phyloP scores from a whole-genome alignment of 2,797 vertebrate species.

The Anabacerthia variegaticeps region DNA sequence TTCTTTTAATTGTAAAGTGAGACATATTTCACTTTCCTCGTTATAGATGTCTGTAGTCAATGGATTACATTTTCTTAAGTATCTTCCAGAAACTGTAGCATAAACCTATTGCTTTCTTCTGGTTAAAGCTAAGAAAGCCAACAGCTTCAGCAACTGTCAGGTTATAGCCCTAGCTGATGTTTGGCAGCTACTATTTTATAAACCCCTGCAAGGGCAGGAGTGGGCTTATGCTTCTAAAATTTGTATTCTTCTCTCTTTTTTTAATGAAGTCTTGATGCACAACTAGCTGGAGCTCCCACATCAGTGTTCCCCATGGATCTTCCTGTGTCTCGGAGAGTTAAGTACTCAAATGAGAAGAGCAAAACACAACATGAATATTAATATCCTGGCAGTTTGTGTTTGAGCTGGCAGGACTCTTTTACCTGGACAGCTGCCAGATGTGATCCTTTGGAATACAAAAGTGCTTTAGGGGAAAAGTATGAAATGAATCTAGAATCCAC shows the following conservation, averaged over 20 bases:
- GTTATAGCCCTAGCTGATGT: background rate
- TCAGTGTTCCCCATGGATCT: background rate
- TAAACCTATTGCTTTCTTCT: background rate
- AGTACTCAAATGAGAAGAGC: constrained; percentile 34
- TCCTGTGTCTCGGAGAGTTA: background rate
- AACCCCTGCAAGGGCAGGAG: background rate
- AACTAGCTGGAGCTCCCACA: background rate
- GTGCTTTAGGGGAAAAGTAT: background rate
- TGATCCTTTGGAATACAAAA: constrained; percentile 29
- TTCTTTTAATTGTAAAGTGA: background rate
- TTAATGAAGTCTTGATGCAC: background rate
- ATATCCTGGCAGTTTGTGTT: background rate
- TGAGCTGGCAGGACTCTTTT: background rate
- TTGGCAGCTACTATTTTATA: background rate
- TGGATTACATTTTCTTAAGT: background rate
- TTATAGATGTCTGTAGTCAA: background rate
- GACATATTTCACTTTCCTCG: background rate
- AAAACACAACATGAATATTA: constrained; percentile 35
- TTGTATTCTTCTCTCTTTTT: background rate
- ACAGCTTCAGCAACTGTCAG: background rate
- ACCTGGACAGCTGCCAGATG: constrained; percentile 21
- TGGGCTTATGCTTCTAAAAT: background rate
- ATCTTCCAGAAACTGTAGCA: background rate
- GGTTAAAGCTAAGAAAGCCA: background rate
- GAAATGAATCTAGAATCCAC: background rate